Evolutionary conservation across 2,888 invertebrate genomes (phyloP), one percentile per base, ranked within the genome.

Genomic region (Strigamia crassipes): DNA sequence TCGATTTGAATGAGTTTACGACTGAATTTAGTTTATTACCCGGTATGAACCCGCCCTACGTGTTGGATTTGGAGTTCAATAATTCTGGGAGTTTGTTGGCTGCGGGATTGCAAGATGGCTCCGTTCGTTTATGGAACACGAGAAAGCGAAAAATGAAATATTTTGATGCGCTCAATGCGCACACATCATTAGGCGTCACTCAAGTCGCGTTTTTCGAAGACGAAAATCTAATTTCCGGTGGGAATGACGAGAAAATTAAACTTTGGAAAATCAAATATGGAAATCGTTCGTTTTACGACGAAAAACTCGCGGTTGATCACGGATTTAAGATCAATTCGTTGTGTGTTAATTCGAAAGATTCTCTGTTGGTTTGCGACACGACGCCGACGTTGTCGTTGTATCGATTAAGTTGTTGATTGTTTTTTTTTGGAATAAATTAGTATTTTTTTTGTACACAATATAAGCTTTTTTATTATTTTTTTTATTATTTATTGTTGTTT

Each of bases 101-200:
- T 31, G 81, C 66, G 6, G 81, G 66, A 34, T 34, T 81, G 23
- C 81, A 81, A 38, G 46, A 81, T 21, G 81, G 81, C 2, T 31
- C 23, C 18, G 23, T 81, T 18, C 46, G 31, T 38, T 66, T 81
- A 1, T 81, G 81, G 81, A 34, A 81, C 21, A 21, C 18, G 27
- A 31, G 10, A 79, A 31, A 21, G 34, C 9, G 15, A 4, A 27
- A 38, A 27, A 34, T 38, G n/a, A 79, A 79, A 34, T 21, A 38
- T 18, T 79, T 41, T 5, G 34, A 41, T n/a, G 41, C 34, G 21
- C 51, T 13, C 3, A 61, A 66, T 66, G 81, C 81, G 8, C 81
- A 81, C 31, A 81, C 15, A 3, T 31, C 81, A 1, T 18, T 81
- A 4, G 81, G 81, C 0, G 21, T 38, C 13, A 81, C 81, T 13